Conservation (phyloP, 2,888 invertebrate genomes). For the Crepidodera aurea region DNA sequence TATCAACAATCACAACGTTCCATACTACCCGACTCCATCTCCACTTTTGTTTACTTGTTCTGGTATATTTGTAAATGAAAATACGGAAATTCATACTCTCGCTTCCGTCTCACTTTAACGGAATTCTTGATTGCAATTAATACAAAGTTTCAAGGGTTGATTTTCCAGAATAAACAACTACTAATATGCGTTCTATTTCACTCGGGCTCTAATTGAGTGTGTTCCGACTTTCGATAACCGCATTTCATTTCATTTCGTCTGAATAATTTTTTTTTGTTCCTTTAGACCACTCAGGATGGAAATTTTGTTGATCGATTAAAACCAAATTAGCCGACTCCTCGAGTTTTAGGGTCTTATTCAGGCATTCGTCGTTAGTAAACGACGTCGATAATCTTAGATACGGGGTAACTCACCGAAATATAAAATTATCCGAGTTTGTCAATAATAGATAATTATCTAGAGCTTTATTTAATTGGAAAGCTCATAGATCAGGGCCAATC, state of each 20-base stretch:
- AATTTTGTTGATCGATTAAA: background rate
- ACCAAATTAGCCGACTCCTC: background rate
- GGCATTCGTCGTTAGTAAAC: background rate
- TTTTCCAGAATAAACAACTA: slow-evolving; percentile 16
- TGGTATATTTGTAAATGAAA: slow-evolving; percentile 30
- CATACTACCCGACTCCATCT: slow-evolving; percentile 41
- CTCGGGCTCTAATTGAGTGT: slow-evolving; percentile 13
- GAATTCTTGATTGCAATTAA: slow-evolving; percentile 26
- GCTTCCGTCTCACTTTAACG: slow-evolving; percentile 2
- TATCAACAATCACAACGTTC: slow-evolving; percentile 43
- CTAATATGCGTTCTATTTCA: slow-evolving; percentile 15
- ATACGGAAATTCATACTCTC: slow-evolving; percentile 11
- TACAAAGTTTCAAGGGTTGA: slow-evolving; percentile 20
- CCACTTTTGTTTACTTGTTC: slow-evolving; percentile 44
- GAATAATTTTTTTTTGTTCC: background rate
- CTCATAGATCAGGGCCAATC: too few species aligned
- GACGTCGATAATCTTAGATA: background rate
- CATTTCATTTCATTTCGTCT: slow-evolving; percentile 12
- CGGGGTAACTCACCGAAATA: too few species aligned
- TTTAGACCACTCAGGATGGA: background rate
- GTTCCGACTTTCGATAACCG: slow-evolving; percentile 16
- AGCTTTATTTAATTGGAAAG: too few species aligned
- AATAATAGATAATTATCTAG: too few species aligned
- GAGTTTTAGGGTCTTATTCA: background rate
- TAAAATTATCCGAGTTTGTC: too few species aligned